Evolutionary conservation across 2,113 vertebrate species (phyloP), one percentile per base, ranked within the genome.

Genomic region (Limanda limanda): DNA sequence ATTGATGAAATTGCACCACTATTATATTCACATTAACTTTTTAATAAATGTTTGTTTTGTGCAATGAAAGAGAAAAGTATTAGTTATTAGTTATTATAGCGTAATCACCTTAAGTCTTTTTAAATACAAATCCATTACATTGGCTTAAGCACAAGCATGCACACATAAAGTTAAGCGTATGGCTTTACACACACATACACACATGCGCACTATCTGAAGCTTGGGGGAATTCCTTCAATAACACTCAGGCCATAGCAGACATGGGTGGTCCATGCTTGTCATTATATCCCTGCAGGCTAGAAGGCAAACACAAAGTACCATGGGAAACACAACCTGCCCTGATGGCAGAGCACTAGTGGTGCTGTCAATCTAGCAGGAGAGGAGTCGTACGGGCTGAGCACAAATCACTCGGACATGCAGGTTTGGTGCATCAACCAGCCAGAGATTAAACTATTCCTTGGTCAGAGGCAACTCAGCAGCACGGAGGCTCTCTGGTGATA

Each of bases 231-330:
- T 92, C 86, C 79, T 84, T 69, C 58, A 81, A 85, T 78, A 89
- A 88, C 88, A 86, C 59, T 80, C 57, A 83, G 75, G 71, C 74
- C 74, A 87, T 69, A 87, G 89, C 84, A 90, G 81, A 88, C 89
- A 85, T 91, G 92, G 92, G 94, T 95, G 93, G 93, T 93, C 93
- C 84, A 66, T 42, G 56, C 85, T 91, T 93, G 91, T 93, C 91
- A 93, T 91, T 90, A 70, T 82, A 87, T 68, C 84, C 89, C 92
- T 56, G 81, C 81, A 86, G 89, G 91, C 85, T 56, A 82, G 78
- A 85, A 86, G 71, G 83, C 83, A 88, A 87, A 92, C 88, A 91
- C 77, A 90, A 87, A 92, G 86, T 82, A 88, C 84, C 86, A 86
- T 91, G 91, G 86, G 88, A 92, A 90, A 89, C 47, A 37, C 42